Evolutionary conservation across 2,888 invertebrate genomes (phyloP).

Genomic region (Cacoxenus indagator): DNA sequence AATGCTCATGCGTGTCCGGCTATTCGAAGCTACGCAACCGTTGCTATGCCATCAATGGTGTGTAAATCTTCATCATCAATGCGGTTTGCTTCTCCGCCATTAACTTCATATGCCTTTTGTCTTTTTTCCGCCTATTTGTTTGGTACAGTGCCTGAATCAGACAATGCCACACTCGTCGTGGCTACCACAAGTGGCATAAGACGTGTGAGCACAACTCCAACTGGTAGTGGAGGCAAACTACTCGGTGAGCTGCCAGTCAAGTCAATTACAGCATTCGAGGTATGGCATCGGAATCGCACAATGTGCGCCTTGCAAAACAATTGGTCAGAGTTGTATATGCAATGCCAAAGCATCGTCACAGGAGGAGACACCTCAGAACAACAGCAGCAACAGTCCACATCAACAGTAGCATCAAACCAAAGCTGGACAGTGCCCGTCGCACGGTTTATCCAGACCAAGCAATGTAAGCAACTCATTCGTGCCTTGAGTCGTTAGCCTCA

Average conservation of each 20-base stretch:
- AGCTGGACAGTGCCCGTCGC: constrained; percentile 75
- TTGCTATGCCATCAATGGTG: constrained; percentile 82
- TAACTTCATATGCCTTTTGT: not conserved
- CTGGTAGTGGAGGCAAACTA: constrained; percentile 72
- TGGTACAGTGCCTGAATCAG: constrained; percentile 75
- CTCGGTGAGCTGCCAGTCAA: constrained; percentile 47
- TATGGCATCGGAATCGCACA: constrained; percentile 78
- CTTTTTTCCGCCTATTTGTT: not conserved
- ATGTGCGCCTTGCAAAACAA: constrained; percentile 79
- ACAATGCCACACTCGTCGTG: constrained; percentile 78
- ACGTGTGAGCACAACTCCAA: constrained; percentile 72
- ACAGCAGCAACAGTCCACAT: not conserved
- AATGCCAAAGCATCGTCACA: constrained; percentile 77
- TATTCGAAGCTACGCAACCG: constrained; percentile 75
- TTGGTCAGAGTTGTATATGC: constrained; percentile 72
- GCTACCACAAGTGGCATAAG: constrained; percentile 78
- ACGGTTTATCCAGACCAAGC: constrained; percentile 76
- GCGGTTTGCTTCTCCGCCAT: not conserved
- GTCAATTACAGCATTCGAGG: constrained; percentile 74
- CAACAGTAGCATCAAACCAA: constrained; percentile 2
- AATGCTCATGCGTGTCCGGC: constrained; percentile 82
- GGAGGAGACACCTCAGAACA: constrained; percentile 39
- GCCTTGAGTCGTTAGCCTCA: not conserved
- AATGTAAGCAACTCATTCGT: constrained; percentile 72
- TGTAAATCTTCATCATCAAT: constrained; percentile 22